phyloP scores from a whole-genome alignment of 2,113 vertebrate species.

The Recurvirostra avosetta region DNA sequence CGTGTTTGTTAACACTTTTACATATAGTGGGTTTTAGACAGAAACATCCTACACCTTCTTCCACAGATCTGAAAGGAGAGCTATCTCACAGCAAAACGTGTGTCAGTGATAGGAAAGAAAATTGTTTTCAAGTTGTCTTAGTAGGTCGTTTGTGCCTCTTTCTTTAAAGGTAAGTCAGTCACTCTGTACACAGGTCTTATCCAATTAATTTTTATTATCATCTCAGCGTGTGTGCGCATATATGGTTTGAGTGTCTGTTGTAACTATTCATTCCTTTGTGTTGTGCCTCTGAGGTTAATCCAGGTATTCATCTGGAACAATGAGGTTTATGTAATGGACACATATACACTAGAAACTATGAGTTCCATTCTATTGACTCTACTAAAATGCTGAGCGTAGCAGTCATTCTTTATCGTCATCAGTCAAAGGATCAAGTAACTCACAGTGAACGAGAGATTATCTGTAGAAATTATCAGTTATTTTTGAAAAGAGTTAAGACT shows the following conservation, averaged over 20 bases:
- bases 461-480: not conserved
- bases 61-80: not conserved
- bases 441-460: not conserved
- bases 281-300: not conserved
- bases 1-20: not conserved
- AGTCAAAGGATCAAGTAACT: not conserved
- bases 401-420: not conserved
- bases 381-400: not conserved
- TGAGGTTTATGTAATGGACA: not conserved
- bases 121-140: not conserved
- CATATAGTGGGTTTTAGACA: not conserved
- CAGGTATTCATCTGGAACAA: not conserved
- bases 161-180: not conserved
- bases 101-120: not conserved
- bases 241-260: not conserved
- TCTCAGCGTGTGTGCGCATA: not conserved
- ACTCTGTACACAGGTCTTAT: not conserved
- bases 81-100: not conserved
- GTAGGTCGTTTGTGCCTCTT: fast-evolving
- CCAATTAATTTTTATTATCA: not conserved
- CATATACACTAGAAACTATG: not conserved
- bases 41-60: not conserved
- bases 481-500: not conserved
- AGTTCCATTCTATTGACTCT: not conserved
- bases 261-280: not conserved